Evolutionary conservation across 2,797 vertebrate species (phyloP).

Genomic region (Neosilurus mollespiculum): DNA sequence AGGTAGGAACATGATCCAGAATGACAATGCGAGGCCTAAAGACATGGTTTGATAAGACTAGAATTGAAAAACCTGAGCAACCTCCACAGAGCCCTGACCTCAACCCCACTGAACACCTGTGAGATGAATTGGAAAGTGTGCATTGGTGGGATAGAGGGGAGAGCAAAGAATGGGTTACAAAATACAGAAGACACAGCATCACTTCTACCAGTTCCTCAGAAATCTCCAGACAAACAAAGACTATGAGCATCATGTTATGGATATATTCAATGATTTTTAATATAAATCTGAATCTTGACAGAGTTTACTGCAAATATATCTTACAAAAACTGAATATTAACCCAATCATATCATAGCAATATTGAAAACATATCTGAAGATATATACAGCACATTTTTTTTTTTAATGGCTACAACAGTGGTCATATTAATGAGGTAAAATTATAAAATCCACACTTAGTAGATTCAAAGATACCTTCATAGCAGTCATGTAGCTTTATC

Average conservation of each 20-base stretch:
- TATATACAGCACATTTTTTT: neutral
- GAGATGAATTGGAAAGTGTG: neutral
- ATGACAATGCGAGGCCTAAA: neutral
- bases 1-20: neutral
- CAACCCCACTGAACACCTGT: neutral
- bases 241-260: no score
- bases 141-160: no score
- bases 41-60: neutral
- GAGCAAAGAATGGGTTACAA: no score
- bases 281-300: neutral
- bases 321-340: neutral
- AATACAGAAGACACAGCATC: no score
- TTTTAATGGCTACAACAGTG: neutral
- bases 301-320: neutral
- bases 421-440: neutral
- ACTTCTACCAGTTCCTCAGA: no score
- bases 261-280: no score
- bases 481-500: no score
- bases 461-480: neutral
- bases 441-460: neutral
- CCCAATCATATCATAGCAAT: no score
- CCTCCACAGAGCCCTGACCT: neutral
- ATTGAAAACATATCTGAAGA: neutral
- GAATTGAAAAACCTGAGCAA: neutral
- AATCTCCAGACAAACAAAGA: no score